Conservation (phyloP, 1,140 invertebrate genomes). For the Orius laevigatus region DNA sequence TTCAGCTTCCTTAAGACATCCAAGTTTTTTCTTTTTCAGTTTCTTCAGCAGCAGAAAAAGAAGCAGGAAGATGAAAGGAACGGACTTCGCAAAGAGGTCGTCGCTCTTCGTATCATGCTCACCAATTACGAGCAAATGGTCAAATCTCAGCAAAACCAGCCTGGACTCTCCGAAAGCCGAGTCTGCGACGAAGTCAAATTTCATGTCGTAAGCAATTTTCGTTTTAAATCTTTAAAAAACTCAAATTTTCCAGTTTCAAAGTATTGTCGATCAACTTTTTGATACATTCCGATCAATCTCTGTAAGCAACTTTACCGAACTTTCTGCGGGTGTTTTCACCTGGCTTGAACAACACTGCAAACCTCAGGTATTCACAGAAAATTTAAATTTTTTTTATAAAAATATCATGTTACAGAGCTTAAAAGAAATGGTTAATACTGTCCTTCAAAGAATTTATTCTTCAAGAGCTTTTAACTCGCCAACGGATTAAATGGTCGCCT, state of each 20-base stretch:
- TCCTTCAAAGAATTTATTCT: conserved; percentile 16
- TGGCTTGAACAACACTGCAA: conserved; percentile 97
- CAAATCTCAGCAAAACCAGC: conserved; percentile 85
- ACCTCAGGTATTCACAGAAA: conserved; percentile 61
- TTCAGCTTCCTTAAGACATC: not conserved
- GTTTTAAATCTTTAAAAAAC: conserved; percentile 4
- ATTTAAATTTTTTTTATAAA: not conserved
- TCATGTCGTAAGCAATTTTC: conserved; percentile 28
- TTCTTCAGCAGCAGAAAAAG: conserved; percentile 75
- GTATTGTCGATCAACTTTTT: conserved; percentile 86
- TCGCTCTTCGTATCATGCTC: conserved; percentile 82
- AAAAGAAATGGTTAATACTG: conserved; percentile 18
- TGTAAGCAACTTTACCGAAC: conserved; percentile 79
- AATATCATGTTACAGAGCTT: conserved; percentile 16
- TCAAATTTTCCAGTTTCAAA: conserved; percentile 60
- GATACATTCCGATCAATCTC: conserved; percentile 76
- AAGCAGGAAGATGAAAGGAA: conserved; percentile 86
- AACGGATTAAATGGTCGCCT: too few relatives aligned
- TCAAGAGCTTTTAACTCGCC: too few relatives aligned
- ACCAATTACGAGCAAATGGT: conserved; percentile 92
- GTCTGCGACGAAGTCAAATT: conserved; percentile 92
- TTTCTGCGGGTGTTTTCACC: conserved; percentile 83
- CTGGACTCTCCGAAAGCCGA: conserved; percentile 66
- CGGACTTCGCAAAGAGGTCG: conserved; percentile 84
- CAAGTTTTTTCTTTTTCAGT: conserved; percentile 34